Base-by-base conservation (phyloP, 2,113 vertebrate species). In the Thinocorus orbignyianus region DNA sequence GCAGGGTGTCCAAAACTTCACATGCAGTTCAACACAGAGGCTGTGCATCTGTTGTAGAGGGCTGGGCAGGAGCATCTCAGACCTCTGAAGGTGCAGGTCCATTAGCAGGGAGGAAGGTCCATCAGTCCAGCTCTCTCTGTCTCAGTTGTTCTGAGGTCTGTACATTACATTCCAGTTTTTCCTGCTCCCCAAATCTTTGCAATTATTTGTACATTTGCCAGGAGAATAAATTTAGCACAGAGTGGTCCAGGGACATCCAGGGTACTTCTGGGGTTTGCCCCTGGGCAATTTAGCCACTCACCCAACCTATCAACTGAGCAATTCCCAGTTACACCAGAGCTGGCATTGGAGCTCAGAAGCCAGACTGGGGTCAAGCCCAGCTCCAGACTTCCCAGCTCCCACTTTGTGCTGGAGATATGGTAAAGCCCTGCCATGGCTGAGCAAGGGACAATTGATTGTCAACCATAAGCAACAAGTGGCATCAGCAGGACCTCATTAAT, bases 381-480 rank as follows among this genome's bases (percentile, higher is more conserved):
- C 41, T 79, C 35, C 71, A 80, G 33, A 23, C 3, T 33, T 35
- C 23, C 4, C 6, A 0, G 37, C 25, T 65, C 35, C 26, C 5
- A 1, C 30, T 5, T 10, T 2, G 12, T 25, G 35, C n/a, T 0
- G 0, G 35, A 39, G 10, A 9, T 0, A 30, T 30, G 71, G 46
- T 55, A 83, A 37, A 62, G 42, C 22, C 19, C 23, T 52, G 12
- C 22, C 73, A 11, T 3, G 6, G 30, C 55, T 3, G 1, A 42
- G 30, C 24, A 8, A 70, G n/a, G 54, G 64, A 66, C 55, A 73
- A n/a, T 23, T 22, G 10, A 35, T 26, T 9, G 44, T 61, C 80
- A 42, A 17, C 15, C 15, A 2, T 3, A 3, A 81, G 48, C 37
- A 51, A 24, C 26, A 33, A 7, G 60, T 62, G 65, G 11, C 28